Base-by-base conservation (phyloP, 1,140 invertebrate species). In the Drosophila neocordata region DNA sequence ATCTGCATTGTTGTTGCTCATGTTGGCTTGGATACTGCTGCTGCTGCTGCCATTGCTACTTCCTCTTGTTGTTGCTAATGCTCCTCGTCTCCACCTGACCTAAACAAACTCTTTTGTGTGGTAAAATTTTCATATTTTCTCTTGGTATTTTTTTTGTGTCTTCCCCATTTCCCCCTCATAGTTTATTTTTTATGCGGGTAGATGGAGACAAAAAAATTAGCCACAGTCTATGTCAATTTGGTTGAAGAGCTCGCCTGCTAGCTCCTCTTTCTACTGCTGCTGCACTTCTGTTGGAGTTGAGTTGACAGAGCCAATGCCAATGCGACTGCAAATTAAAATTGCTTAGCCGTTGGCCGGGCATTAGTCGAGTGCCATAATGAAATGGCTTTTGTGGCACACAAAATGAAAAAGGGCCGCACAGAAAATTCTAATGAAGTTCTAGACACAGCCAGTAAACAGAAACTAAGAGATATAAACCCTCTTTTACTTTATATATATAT, bases 271-370 rank as follows among this genome's bases (percentile, higher is more conserved):
- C 27, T 31, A 4, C 6, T 31, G 24, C 24, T 31, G 27, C 27
- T 31, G 27, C 27, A 31, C 27, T 31, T 31, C 27, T 31, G 24
- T 24, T 24, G 27, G 27, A 31, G 27, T 31, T 31, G 61, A 65
- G 61, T 60, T 61, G 65, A 55, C 74, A 75, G 78, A 82, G 79
- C 62, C 74, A 69, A 69, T 81, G 82, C 78, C 84, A 85, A 87
- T 77, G 71, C 69, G 77, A 48, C 83, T 75, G 70, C 60, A 78
- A 88, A 87, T 87, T 87, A 87, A 87, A 87, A 87, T 87, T 82
- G 68, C 75, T 70, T 63, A 78, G 78, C 71, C 79, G 55, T 69
- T 83, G 65, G 79, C 48, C 59, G 34, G 59, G 58, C 70, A 82
- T 82, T 82, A 71, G 63, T 53, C 58, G 64, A 69, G 57, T 55